phyloP scores from a whole-genome alignment of 2,113 vertebrate genomes.

The Steatornis caripensis region DNA sequence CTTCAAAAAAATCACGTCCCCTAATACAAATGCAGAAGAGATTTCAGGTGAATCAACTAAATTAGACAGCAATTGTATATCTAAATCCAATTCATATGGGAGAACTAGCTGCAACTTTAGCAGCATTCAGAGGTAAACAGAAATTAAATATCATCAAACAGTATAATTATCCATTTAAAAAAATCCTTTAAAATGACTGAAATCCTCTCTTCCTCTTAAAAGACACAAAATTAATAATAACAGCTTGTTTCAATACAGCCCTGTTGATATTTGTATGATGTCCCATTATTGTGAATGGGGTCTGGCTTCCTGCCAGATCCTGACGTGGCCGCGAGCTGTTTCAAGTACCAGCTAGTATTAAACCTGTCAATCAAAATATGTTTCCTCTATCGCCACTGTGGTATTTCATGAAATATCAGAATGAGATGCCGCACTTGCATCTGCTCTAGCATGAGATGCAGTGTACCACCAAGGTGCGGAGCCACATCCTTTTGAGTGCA shows the following conservation, averaged over 20 bases:
- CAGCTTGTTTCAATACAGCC: constrained; percentile 32
- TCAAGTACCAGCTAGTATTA: constrained; percentile 3
- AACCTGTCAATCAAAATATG: constrained; percentile 26
- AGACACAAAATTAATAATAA: constrained; percentile 54
- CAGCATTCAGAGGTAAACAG: constrained; percentile 35
- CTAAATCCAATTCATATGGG: not conserved
- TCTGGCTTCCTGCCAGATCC: constrained; percentile 37
- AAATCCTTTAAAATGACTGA: constrained; percentile 15
- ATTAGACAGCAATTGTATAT: not conserved
- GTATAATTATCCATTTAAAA: constrained; percentile 50
- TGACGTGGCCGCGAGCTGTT: constrained; percentile 25
- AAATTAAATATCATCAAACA: constrained; percentile 52
- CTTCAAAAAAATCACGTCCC: not conserved
- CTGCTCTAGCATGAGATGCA: accelerated
- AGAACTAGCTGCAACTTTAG: constrained; percentile 12
- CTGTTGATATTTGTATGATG: constrained; percentile 23
- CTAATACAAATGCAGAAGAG: not conserved
- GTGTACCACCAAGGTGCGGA: not conserved
- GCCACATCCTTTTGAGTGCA: not conserved
- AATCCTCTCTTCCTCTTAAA: constrained; percentile 31
- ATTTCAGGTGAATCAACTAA: not conserved
- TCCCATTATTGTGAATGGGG: constrained; percentile 36
- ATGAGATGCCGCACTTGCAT: not conserved
- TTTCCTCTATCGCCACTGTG: not conserved
- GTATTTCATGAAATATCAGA: not conserved